A percentile compares a stretch with the other conserved stretches of the same genome.
phyloP scores from a whole-genome alignment of 2,888 invertebrate species.

The Eupithecia subfuscata region DNA sequence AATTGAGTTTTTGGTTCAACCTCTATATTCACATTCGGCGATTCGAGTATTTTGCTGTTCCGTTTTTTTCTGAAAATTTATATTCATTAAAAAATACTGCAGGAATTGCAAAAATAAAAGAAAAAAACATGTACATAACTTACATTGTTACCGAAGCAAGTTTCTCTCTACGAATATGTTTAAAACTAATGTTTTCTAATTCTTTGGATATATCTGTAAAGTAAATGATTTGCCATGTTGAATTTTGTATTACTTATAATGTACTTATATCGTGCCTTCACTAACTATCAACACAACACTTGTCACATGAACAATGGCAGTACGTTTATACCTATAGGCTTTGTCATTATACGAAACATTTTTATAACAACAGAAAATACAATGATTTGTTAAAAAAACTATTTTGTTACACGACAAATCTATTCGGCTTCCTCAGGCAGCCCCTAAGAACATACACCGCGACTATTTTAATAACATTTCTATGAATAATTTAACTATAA shows the following conservation, averaged over 20 bases:
- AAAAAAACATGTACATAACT: neutral
- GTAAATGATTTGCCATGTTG: neutral
- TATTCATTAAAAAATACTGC: neutral
- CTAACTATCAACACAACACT: neutral
- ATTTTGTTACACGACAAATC: neutral
- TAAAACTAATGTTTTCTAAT: slow-evolving; percentile 43
- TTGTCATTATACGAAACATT: neutral
- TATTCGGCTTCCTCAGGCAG: neutral
- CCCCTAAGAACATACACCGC: neutral
- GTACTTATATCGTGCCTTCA: neutral
- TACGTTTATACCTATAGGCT: slow-evolving; percentile 3
- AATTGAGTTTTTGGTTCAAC: slow-evolving; percentile 44
- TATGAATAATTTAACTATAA: slow-evolving; percentile 52
- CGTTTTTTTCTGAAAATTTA: neutral
- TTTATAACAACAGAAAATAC: neutral
- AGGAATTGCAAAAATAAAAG: neutral
- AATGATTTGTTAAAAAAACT: neutral
- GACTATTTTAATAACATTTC: slow-evolving; percentile 20
- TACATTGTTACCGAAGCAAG: neutral
- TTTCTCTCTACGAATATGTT: slow-evolving; percentile 12
- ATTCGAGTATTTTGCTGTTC: neutral
- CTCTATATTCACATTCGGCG: neutral
- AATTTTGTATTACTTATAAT: neutral
- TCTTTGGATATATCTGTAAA: slow-evolving; percentile 51
- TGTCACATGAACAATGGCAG: neutral